Conservation (phyloP, 1,140 invertebrate species). For the Trachelipus rathkii region DNA sequence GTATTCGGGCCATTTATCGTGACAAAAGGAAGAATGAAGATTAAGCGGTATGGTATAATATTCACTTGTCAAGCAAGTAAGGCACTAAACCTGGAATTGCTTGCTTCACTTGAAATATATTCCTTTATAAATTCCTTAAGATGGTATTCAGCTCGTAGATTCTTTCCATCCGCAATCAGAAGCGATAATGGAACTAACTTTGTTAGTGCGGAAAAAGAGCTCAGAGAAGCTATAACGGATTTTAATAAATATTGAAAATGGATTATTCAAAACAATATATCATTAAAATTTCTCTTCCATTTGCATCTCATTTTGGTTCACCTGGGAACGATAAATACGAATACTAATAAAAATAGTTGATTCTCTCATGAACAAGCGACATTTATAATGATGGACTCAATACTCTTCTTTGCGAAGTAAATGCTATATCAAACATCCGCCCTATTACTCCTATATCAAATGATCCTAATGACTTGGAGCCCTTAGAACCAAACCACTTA, state of each 20-base stretch:
- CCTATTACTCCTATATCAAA: background rate
- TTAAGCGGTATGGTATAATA: constrained; percentile 47
- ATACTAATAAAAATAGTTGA: background rate
- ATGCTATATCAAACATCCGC: background rate
- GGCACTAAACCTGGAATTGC: constrained; percentile 49
- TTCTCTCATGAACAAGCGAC: background rate
- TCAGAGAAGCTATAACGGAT: constrained; percentile 29
- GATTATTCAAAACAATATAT: constrained; percentile 22
- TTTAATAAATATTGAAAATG: constrained; percentile 4
- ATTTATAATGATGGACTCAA: background rate
- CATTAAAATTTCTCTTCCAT: constrained; percentile 42
- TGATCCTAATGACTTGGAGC: background rate
- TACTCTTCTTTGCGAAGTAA: background rate
- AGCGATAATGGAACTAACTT: constrained; percentile 52
- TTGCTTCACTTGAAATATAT: constrained; percentile 19
- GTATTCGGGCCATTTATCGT: no score
- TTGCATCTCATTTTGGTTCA: constrained; percentile 37
- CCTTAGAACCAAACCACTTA: background rate
- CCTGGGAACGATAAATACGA: constrained; percentile 3
- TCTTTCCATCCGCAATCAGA: constrained; percentile 46
- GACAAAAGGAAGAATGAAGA: constrained; percentile 3
- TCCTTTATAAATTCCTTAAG: constrained; percentile 48
- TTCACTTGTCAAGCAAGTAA: constrained; percentile 48
- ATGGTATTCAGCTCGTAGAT: constrained; percentile 49
- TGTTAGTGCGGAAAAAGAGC: constrained; percentile 47